Percentiles rank a stretch among this genome's conserved stretches.
Conservation (phyloP, 2,113 vertebrate genomes). For the Sander vitreus region DNA sequence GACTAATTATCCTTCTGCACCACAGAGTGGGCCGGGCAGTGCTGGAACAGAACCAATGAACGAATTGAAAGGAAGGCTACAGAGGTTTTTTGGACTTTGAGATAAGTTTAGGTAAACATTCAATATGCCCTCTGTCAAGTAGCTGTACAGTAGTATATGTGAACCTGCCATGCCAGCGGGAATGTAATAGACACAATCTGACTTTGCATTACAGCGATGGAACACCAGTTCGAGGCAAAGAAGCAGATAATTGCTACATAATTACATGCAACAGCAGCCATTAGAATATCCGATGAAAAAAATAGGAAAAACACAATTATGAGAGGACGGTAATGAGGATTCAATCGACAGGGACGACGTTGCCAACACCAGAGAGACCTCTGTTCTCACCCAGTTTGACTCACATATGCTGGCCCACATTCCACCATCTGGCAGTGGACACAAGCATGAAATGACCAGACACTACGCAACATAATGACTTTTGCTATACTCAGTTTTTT, state of each 20-base stretch:
- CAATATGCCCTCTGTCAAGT: constrained; percentile 26
- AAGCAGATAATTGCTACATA: constrained; percentile 82
- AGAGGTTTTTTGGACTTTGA: constrained; percentile 49
- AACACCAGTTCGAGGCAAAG: constrained; percentile 74
- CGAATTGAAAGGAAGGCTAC: constrained; percentile 20
- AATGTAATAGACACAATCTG: constrained; percentile 66
- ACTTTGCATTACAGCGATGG: constrained; percentile 65
- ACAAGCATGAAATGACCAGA: constrained; percentile 64
- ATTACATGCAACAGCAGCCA: constrained; percentile 81
- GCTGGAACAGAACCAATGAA: constrained; percentile 42
- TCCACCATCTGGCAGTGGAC: constrained; percentile 79
- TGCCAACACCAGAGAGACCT: constrained; percentile 73
- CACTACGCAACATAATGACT: constrained; percentile 43
- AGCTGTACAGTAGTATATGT: constrained; percentile 21
- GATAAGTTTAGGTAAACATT: constrained; percentile 54
- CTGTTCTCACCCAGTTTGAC: constrained; percentile 72
- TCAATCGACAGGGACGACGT: constrained; percentile 68
- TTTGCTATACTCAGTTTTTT: constrained; percentile 37
- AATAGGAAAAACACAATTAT: constrained; percentile 73
- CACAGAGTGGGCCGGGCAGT: constrained; percentile 47
- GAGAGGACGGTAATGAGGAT: constrained; percentile 78
- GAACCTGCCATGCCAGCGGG: constrained; percentile 53
- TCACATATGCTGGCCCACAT: constrained; percentile 79
- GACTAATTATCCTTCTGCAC: constrained; percentile 72
- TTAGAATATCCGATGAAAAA: constrained; percentile 76